Base-by-base conservation (phyloP, 2,113 vertebrate genomes). In the Chaetodon trifascialis region DNA sequence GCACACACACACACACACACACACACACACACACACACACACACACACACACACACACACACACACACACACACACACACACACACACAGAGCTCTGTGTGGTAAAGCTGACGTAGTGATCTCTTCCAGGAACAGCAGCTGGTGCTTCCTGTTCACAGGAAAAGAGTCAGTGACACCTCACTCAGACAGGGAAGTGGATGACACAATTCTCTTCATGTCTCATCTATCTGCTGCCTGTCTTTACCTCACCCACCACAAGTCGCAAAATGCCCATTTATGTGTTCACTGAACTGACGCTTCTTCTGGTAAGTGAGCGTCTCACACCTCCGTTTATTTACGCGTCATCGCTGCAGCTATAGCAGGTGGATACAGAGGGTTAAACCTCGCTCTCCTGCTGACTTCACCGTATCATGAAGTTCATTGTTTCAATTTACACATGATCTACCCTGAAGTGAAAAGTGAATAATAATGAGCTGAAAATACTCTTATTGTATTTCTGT, bases 51-150 rank as follows among this genome's bases (percentile, higher is more conserved):
- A 6, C n/a, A 14, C n/a, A 2, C 59, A 11, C 30, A 19, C 56
- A 30, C 25, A 34, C 19, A 11, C 52, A n/a, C 60, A 67, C 58
- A 56, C 58, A 76, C 34, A 79, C 58, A 73, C n/a, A 25, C 11
- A 5, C n/a, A 10, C 9, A 58, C 5, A 49, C 3, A 76, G 42
- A 66, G 19, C 11, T 63, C n/a, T 46, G 63, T 66, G 64, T 23
- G 58, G 59, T 83, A 25, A 47, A 62, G 65, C 56, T 86, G 81
- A 86, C 56, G 36, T 65, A 54, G 47, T 7, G 30, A 55, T 71
- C 89, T 86, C 84, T 94, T 93, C 86, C 89, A 89, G 83, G 85
- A 94, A 91, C 0, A 38, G 58, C 76, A 86, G 84, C 69, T 84
- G 76, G n/a, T 70, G 66, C 82, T 92, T 93, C 86, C 87, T 86